Percentiles rank a stretch among this genome's conserved stretches.
Evolutionary conservation across 2,113 vertebrate genomes (phyloP).

Genomic region (Microtus pennsylvanicus): DNA sequence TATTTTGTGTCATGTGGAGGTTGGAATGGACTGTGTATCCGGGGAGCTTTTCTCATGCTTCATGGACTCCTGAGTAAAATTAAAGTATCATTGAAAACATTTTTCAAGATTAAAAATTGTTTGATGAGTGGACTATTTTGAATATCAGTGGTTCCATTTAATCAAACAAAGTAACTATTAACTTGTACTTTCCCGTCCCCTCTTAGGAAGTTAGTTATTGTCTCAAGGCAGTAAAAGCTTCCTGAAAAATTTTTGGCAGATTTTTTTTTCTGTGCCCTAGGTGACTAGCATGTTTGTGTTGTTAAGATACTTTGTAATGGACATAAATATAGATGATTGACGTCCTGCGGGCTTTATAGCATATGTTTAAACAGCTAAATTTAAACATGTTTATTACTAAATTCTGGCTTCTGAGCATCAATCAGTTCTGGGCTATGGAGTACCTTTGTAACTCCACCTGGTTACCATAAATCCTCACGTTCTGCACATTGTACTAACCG

Average conservation of each 20-base stretch:
- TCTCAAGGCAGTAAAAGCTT: neutral
- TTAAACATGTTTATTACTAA: conserved; percentile 26
- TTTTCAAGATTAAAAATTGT: neutral
- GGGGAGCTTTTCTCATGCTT: neutral
- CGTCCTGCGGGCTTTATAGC: neutral
- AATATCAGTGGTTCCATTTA: neutral
- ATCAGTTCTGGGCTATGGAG: neutral
- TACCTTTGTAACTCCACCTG: neutral
- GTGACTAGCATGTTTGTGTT: neutral
- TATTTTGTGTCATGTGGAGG: neutral
- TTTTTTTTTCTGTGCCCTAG: conserved; percentile 10
- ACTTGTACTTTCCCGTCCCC: neutral
- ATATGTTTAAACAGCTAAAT: neutral
- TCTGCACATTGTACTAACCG: conserved; percentile 58
- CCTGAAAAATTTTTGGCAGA: neutral
- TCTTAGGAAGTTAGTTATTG: neutral
- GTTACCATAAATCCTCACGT: neutral
- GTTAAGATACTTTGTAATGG: neutral
- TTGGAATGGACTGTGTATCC: neutral
- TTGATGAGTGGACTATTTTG: neutral
- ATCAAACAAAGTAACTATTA: neutral
- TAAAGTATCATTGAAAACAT: neutral
- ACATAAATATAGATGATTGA: neutral
- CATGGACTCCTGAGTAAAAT: neutral
- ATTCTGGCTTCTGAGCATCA: neutral